Conservation (phyloP, 2,888 invertebrate genomes). For the Vandiemenella viatica region DNA sequence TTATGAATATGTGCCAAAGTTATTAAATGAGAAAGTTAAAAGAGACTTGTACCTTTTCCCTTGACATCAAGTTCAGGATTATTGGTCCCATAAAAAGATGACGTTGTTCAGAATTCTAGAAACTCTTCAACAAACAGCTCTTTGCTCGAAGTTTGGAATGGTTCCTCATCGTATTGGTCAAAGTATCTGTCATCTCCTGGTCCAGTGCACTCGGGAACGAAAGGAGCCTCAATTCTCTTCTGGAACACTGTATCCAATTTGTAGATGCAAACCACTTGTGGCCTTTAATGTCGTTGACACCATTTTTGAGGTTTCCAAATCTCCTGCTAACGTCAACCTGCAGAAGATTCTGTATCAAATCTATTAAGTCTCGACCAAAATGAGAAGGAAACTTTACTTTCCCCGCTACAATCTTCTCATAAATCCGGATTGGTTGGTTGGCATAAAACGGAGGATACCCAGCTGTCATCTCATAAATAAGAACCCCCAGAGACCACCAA, state of each 20-base stretch:
- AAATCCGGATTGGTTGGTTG: slow-evolving; percentile 99
- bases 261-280: slow-evolving; percentile 99
- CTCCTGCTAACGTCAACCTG: slow-evolving; percentile 83
- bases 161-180: slow-evolving; percentile 99
- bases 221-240: slow-evolving; percentile 97
- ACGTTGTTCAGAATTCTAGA: slow-evolving; percentile 75
- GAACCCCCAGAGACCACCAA: slow-evolving; percentile 97
- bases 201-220: slow-evolving; percentile 96
- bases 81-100: slow-evolving; percentile 7
- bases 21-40: slow-evolving; percentile 12
- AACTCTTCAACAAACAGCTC: slow-evolving; percentile 99
- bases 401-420: slow-evolving; percentile 98
- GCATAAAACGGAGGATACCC: slow-evolving; percentile 99
- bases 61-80: slow-evolving; percentile 7
- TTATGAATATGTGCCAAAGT: slow-evolving; percentile 5
- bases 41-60: slow-evolving; percentile 12
- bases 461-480: slow-evolving; percentile 96
- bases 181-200: slow-evolving; percentile 99
- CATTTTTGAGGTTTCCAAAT: slow-evolving; percentile 97
- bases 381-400: slow-evolving; percentile 98
- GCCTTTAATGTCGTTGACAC: slow-evolving; percentile 96
- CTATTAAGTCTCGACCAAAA: slow-evolving; percentile 96
- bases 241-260: slow-evolving; percentile 99
- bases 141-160: slow-evolving; percentile 92
- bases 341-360: slow-evolving; percentile 86